Conservation (phyloP, 30 jellyfish, hydroid and myxozoan genomes). For the Calvadosia cruxmelitensis region DNA sequence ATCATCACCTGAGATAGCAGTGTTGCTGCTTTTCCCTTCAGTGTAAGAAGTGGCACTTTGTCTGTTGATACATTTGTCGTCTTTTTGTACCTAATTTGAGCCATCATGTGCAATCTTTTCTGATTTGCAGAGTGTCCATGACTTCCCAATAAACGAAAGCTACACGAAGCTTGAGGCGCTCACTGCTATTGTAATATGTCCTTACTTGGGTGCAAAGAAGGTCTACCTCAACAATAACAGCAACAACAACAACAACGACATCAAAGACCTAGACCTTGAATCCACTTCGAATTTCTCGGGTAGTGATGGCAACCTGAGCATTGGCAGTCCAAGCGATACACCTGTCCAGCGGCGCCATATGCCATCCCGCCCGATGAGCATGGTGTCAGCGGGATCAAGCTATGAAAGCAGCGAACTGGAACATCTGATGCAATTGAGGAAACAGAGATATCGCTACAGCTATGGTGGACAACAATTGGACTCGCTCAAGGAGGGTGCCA, state of each 20-base stretch:
- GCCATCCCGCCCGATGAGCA: conserved; percentile 45
- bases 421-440: conserved; percentile 50
- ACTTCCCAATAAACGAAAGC: conserved; percentile 65
- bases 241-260: conserved; percentile 5
- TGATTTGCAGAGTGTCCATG: conserved; percentile 89
- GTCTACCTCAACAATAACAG: conserved; percentile 19
- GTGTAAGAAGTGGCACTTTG: too few relatives aligned
- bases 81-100: too few relatives aligned
- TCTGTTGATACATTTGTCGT: too few relatives aligned
- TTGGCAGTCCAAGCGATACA: conserved; percentile 30
- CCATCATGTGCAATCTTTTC: too few relatives aligned
- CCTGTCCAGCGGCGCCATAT: conserved; percentile 7
- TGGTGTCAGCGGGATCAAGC: conserved; percentile 39
- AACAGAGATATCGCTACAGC: conserved; percentile 58
- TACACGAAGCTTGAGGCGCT: conserved; percentile 53
- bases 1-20: too few relatives aligned
- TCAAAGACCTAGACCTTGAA: neutral
- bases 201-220: conserved; percentile 72
- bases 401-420: conserved; percentile 74
- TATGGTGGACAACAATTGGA: conserved; percentile 50
- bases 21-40: too few relatives aligned
- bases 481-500: conserved; percentile 55
- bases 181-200: conserved; percentile 66
- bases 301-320: conserved; percentile 7
- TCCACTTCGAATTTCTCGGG: conserved; percentile 17